These are phyloP conservation scores for Scomber scombrus DNA, from an alignment of 2,113 vertebrate species.

Conservation along the genomic window DNA sequence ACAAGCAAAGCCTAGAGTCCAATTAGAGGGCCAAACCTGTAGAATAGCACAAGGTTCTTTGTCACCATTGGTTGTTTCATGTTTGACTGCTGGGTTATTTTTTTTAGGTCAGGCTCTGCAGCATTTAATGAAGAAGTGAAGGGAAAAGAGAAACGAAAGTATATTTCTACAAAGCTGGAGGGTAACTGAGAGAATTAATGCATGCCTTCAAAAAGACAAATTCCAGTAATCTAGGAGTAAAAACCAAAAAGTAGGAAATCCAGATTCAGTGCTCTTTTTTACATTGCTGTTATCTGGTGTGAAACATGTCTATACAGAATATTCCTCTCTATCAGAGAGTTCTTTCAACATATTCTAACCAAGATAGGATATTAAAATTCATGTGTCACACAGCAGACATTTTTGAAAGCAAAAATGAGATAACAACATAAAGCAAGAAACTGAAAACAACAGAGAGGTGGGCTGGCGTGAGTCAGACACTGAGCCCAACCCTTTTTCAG, in stretches of 20 bases:
- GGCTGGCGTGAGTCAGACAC: conserved; percentile 49
- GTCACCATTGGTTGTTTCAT: conserved; percentile 25
- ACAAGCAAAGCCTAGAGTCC: neutral
- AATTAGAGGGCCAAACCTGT: conserved; percentile 1
- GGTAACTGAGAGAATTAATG: conserved; percentile 19
- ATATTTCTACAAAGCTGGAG: conserved; percentile 24
- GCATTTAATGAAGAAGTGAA: conserved; percentile 53
- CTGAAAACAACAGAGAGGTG: conserved; percentile 36
- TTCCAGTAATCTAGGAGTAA: conserved; percentile 20
- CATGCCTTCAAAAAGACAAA: conserved; percentile 26
- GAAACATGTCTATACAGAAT: neutral
- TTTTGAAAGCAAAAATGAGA: neutral
- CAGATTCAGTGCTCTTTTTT: neutral
- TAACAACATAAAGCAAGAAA: neutral
- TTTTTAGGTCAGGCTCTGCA: conserved; percentile 29
- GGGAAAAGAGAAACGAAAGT: conserved; percentile 21
- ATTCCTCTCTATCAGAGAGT: neutral
- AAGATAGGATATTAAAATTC: conserved; percentile 21
- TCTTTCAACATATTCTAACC: neutral
- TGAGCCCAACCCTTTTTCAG: conserved; percentile 30
- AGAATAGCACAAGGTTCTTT: conserved; percentile 6
- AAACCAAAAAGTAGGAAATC: conserved; percentile 16
- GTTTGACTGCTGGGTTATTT: conserved; percentile 34
- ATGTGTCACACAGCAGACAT: neutral
- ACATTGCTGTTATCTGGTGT: neutral